A percentile compares a stretch with the other conserved stretches of the same genome.
Evolutionary conservation across 1,140 invertebrate species (phyloP).

Genomic region (Tetraneura akinire): DNA sequence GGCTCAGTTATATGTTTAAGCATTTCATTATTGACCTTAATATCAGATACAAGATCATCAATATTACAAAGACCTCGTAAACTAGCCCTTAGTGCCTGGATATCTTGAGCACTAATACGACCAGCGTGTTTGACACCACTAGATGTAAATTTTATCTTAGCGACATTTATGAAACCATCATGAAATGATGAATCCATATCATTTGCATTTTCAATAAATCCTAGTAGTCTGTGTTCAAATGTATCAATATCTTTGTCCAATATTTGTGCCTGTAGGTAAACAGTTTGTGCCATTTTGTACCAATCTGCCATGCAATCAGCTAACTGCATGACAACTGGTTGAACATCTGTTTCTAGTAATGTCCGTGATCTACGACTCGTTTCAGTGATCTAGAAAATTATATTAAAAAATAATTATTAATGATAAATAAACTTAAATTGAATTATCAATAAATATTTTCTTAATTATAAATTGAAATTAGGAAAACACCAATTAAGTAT

Average conservation of each 20-base stretch:
- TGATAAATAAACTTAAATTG: neutral
- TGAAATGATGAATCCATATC: conserved; percentile 55
- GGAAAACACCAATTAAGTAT: no score
- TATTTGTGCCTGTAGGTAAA: conserved; percentile 73
- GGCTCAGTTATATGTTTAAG: conserved; percentile 43
- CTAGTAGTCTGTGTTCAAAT: conserved; percentile 60
- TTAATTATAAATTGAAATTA: no score
- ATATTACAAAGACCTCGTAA: conserved; percentile 43
- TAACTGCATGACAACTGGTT: conserved; percentile 67
- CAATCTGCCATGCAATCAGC: conserved; percentile 77
- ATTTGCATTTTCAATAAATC: conserved; percentile 55
- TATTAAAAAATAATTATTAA: neutral
- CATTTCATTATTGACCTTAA: conserved; percentile 44
- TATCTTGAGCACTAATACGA: conserved; percentile 52
- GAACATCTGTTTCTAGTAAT: conserved; percentile 68
- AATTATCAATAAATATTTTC: no score
- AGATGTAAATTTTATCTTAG: conserved; percentile 52
- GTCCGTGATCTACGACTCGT: conserved; percentile 70
- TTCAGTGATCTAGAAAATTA: conserved; percentile 65
- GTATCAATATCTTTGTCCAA: conserved; percentile 71
- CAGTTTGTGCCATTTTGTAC: conserved; percentile 82
- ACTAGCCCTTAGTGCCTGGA: conserved; percentile 47
- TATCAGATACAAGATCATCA: conserved; percentile 41
- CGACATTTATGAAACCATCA: conserved; percentile 54
- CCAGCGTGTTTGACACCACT: conserved; percentile 51